Percentiles rank a stretch among this genome's conserved stretches.
Evolutionary conservation across 2,113 vertebrate genomes (phyloP).

Genomic region (Ahaetulla prasina): DNA sequence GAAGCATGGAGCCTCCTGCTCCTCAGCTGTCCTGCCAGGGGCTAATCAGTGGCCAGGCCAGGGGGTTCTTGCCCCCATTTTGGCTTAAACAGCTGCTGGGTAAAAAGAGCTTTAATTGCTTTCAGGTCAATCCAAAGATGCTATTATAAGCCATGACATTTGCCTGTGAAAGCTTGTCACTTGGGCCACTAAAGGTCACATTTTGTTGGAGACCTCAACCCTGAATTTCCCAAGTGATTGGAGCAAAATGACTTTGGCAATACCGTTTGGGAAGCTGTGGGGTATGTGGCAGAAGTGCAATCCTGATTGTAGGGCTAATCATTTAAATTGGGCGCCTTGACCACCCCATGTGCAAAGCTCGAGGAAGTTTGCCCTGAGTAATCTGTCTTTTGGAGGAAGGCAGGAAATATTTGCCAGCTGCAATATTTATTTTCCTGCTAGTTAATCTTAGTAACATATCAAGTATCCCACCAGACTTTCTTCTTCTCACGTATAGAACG

Average conservation of each 20-base stretch:
- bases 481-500: neutral
- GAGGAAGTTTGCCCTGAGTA: neutral
- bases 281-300: neutral
- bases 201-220: neutral
- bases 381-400: neutral
- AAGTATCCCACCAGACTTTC: neutral
- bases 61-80: neutral
- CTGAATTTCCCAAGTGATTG: neutral
- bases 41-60: neutral
- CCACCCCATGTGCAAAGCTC: rapidly evolving
- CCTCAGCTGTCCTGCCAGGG: neutral
- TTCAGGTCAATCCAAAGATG: neutral
- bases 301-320: neutral
- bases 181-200: conserved; percentile 55
- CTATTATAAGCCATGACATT: conserved; percentile 71
- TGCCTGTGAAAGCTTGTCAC: conserved; percentile 32
- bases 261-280: neutral
- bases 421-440: neutral
- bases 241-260: neutral
- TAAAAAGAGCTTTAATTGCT: conserved; percentile 48
- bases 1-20: neutral
- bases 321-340: neutral
- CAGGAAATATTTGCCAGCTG: neutral
- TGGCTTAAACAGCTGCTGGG: conserved; percentile 42
- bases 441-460: neutral